Evolutionary conservation across 2,888 invertebrate species (phyloP), one percentile per base, ranked within the genome.

Genomic region (Andrena bucephala): DNA sequence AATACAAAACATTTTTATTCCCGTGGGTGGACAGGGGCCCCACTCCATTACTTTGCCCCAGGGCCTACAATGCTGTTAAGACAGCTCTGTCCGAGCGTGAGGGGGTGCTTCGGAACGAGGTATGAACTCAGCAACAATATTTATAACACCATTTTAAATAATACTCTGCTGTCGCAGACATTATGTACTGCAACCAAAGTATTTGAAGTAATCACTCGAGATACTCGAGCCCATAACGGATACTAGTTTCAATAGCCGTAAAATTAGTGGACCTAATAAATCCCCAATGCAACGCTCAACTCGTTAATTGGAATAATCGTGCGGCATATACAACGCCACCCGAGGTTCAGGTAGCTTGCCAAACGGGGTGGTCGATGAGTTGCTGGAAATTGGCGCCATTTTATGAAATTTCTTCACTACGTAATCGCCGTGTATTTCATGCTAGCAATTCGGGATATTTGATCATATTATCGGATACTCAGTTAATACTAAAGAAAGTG

Each of bases 251-350:
- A 52, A 72, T 31, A 57, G 66, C 65, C 72, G 29, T 52, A 65
- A 72, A 77, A 77, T 77, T 72, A 63, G 72, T 42, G 0, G 10
- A n/a, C 36, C 29, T 63, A 65, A n/a, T 77, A 77, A 72, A 72
- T 72, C 59, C 65, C 42, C 27, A 27, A 36, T 31, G 59, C 42
- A 72, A 77, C 33, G 72, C 65, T 77, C 33, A 52, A 33, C 27
- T 65, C 27, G 13, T 71, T 57, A 42, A 29, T 31, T 16, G 54
- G 5, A 24, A 65, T 65, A 65, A 59, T 57, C 59, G 20, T 50
- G n/a, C 65, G 48, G 65, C 48, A 54, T 63, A 50, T 24, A n/a
- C 65, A 59, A 20, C 65, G 65, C 50, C 27, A 72, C 27, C 72
- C 33, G 57, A 48, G 48, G 27, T 27, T 77, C 27, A 50, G 59